A percentile compares a stretch with the other conserved stretches of the same genome.
These are phyloP conservation scores for Holothuria scabra DNA, from an alignment of 53 echinoderm and acorn worm species.

Conservation along the genomic window DNA sequence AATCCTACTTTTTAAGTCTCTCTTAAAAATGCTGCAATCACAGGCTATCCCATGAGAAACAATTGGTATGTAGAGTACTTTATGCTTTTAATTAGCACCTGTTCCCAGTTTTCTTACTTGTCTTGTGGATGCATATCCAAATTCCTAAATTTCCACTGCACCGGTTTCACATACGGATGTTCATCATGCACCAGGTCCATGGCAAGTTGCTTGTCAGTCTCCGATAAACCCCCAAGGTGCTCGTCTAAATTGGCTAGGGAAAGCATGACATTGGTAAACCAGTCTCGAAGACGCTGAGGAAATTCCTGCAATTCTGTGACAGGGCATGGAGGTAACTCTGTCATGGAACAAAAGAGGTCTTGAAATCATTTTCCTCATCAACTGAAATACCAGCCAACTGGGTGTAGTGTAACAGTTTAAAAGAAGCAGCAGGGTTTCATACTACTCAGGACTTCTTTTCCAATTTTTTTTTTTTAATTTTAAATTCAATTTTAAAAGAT, in stretches of 20 bases:
- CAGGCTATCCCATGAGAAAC: no score
- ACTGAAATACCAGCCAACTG: no score
- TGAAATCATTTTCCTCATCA: no score
- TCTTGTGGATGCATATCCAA: conserved; percentile 66
- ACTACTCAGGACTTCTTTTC: no score
- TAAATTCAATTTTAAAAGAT: no score
- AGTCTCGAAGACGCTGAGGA: conserved; percentile 67
- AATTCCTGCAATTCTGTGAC: conserved; percentile 58
- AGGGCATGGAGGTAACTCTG: conserved; percentile 61
- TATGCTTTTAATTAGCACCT: neutral
- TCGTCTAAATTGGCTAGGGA: conserved; percentile 48
- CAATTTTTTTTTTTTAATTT: no score
- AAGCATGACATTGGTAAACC: conserved; percentile 73
- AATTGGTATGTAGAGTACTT: no score
- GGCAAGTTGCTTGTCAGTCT: conserved; percentile 49
- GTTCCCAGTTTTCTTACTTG: conserved; percentile 43
- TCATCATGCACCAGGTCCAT: conserved; percentile 26
- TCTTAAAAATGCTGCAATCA: no score
- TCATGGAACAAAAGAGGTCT: no score
- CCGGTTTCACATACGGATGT: conserved; percentile 60
- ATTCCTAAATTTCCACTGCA: conserved; percentile 72
- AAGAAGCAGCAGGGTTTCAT: no score
- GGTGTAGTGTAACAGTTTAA: no score
- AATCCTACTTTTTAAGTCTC: no score
- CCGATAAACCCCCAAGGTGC: conserved; percentile 65